Evolutionary conservation across 2,888 invertebrate genomes (phyloP).

Genomic region (Tryphoninae sp.): DNA sequence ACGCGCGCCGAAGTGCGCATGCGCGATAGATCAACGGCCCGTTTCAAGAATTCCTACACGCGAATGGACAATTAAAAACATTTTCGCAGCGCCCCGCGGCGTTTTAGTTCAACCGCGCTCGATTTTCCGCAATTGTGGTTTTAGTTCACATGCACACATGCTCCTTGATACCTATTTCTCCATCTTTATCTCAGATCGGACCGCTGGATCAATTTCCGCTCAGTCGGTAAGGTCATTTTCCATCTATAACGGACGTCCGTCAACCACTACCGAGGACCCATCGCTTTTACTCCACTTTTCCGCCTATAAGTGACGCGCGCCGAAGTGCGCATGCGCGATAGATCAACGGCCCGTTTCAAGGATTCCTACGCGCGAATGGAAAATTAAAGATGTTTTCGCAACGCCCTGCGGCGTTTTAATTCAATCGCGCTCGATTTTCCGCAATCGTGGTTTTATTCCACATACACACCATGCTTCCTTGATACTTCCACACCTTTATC

Average conservation of each 20-base stretch:
- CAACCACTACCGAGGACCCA: conserved; percentile 1
- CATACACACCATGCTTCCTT: neutral
- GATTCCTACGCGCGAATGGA: neutral
- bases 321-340: conserved; percentile 1
- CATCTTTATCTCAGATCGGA: neutral
- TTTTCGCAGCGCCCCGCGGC: neutral
- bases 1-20: neutral
- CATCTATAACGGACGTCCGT: too few relatives aligned
- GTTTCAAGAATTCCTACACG: conserved; percentile 9
- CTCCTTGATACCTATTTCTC: neutral
- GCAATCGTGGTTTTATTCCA: conserved; percentile 48
- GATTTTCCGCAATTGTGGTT: conserved; percentile 43
- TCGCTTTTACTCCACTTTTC: conserved; percentile 35
- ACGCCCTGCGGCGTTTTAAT: neutral
- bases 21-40: conserved; percentile 19
- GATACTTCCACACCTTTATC: neutral
- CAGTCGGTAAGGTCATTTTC: too few relatives aligned
- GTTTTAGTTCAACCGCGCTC: neutral
- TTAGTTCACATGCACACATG: conserved; percentile 31
- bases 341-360: conserved; percentile 19
- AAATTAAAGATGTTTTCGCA: neutral
- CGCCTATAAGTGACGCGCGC: neutral
- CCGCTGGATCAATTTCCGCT: neutral
- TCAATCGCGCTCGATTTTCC: conserved; percentile 29
- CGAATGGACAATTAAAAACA: neutral